Base-by-base conservation (phyloP, 2,113 vertebrate species). In the Trochalopteron elliotii region DNA sequence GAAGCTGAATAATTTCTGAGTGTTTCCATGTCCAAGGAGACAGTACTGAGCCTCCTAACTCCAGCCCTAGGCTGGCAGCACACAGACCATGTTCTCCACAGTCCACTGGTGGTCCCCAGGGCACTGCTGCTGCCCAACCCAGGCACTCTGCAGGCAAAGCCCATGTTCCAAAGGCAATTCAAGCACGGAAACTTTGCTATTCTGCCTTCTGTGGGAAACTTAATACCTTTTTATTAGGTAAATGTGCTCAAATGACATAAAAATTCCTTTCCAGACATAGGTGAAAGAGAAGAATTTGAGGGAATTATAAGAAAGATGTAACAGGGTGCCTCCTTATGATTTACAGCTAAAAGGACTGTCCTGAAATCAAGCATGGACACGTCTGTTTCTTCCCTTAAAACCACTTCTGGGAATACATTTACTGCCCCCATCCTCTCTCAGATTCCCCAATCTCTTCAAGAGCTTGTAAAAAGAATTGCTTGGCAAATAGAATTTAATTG, bases 401-500 rank as follows among this genome's bases (percentile, higher is more conserved):
- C 30, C 25, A 24, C 90, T 92, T 93, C 76, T 95, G 77, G 87
- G 90, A 75, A 81, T 93, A 52, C 25, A 16, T 94, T 90, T 95
- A 85, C 68, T 69, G 76, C 39, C 35, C 49, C 55, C 70, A 55
- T 83, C 25, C 42, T 88, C 79, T 84, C 56, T 83, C 15, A 47
- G 25, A 59, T 85, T 97, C 83, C 50, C 65, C 65, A 55, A 24
- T 72, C 72, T 97, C 93, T 95, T 94, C 64, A 96, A 89, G 53
- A 69, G 67, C 63, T 52, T 2, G 56, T 89, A 53, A 91, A 93
- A 97, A 90, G 75, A 85, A 94, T 95, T 74, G 69, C 56, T 89
- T 44, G 74, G 40, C 70, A 97, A 97, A 94, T 94, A 95, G 69
- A 97, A 96, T 97, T 97, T 97, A 97, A 98, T 93, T 95, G 86